Evolutionary conservation across 2,797 vertebrate genomes (phyloP), one percentile per base, ranked within the genome.

Genomic region (Chrosomus eos): DNA sequence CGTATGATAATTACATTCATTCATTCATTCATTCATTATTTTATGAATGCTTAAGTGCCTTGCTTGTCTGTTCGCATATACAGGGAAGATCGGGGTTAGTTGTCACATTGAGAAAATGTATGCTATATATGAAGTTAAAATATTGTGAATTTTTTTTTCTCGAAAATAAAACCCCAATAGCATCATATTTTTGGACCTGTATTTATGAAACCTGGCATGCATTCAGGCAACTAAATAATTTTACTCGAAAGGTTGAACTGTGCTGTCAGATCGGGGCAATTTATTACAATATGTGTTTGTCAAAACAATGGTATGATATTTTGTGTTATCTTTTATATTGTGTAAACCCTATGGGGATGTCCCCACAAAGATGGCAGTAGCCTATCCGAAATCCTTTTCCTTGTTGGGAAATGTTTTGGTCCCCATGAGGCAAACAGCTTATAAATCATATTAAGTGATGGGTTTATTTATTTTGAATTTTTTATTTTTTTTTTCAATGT

Each of bases 11-110:
- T 89, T 70, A 78, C 53, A 43, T 78, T 83, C 71, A 43, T 81
- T 82, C 77, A 86, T 88, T 84, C 80, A 43, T 78, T 83, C 71
- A 43, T 81, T 82, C 77, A 86, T 88, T 84, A 76, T 86, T 87
- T 79, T 80, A 87, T 86, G 58, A 72, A 36, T 36, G 28, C 31
- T 9, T 38, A 18, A 76, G 21, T 36, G 38, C 1, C 38, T 23
- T 23, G 10, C 8, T 38, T 68, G 14, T 72, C 26, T 21, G 11
- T 33, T 58, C 11, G 18, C 18, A 26, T 31, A 26, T 31, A 16
- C 3, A n/a, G 0, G n/a, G 64, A 0, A 21, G 16, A 43, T 5
- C n/a, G 18, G 40, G 51, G n/a, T n/a, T 60, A 43, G 51, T 9
- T 43, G 51, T 81, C 36, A 72, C 67, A 43, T 6, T 5, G 21